Percentiles rank a stretch among this genome's conserved stretches.
Evolutionary conservation across 2,797 vertebrate species (phyloP).

Genomic region (Ammospiza maritima): DNA sequence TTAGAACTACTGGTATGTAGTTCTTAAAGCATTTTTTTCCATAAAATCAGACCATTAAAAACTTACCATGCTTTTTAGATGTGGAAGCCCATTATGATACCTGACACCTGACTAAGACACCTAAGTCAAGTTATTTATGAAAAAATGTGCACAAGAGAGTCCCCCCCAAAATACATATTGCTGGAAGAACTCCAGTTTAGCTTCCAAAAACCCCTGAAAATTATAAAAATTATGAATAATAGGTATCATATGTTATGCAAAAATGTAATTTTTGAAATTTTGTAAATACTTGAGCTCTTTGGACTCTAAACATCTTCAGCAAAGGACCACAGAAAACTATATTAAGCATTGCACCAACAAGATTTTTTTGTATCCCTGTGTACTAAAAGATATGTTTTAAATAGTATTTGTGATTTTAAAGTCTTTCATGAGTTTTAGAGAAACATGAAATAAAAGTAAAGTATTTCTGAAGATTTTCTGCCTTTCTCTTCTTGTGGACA

Average conservation of each 20-base stretch:
- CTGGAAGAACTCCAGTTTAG: background rate
- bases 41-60: conserved; percentile 42
- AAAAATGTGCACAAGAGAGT: background rate
- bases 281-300: background rate
- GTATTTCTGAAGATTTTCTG: background rate
- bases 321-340: background rate
- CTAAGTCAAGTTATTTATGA: background rate
- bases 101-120: background rate
- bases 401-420: background rate
- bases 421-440: background rate
- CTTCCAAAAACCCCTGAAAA: background rate
- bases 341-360: background rate
- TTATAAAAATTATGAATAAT: background rate
- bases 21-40: conserved; percentile 26
- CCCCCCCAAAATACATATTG: background rate
- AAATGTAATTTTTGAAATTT: background rate
- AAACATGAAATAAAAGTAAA: background rate
- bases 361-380: background rate
- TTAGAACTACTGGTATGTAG: background rate
- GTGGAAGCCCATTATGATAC: background rate
- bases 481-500: background rate
- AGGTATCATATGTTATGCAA: background rate
- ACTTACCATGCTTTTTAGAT: conserved; percentile 3
- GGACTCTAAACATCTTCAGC: background rate
- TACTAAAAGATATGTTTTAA: background rate